Evolutionary conservation across 1,140 invertebrate genomes (phyloP).

Genomic region (Aphaenogaster floridana): DNA sequence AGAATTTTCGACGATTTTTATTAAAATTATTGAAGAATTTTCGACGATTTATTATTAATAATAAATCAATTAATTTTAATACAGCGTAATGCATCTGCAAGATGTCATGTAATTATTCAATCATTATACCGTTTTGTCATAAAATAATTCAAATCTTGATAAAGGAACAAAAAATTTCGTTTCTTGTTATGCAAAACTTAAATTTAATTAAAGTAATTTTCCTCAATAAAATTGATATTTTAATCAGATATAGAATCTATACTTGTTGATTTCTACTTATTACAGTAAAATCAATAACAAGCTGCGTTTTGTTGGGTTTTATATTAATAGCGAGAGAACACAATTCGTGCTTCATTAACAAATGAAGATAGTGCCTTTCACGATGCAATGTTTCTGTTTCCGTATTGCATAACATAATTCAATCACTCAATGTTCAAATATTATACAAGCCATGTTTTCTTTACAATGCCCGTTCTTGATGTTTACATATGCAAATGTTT

Average conservation of each 20-base stretch:
- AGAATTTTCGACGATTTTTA: neutral
- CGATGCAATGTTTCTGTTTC: neutral
- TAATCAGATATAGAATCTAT: neutral
- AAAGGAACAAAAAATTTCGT: neutral
- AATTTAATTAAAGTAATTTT: neutral
- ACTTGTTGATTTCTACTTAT: neutral
- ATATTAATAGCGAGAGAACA: neutral
- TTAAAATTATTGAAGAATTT: slow-evolving; percentile 15
- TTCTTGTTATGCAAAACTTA: neutral
- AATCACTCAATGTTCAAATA: slow-evolving; percentile 40
- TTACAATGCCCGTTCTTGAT: slow-evolving; percentile 12
- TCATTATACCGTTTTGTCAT: neutral
- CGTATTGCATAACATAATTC: slow-evolving; percentile 1
- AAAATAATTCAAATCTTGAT: neutral
- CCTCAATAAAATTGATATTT: neutral
- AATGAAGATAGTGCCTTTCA: slow-evolving; percentile 7
- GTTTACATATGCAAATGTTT: slow-evolving; percentile 47
- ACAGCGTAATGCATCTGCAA: neutral
- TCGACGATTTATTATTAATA: neutral
- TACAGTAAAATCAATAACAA: neutral
- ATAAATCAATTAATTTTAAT: neutral
- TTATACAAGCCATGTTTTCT: slow-evolving; percentile 36
- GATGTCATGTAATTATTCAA: neutral
- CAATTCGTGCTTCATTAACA: neutral
- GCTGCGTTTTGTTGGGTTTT: neutral